Evolutionary conservation across 2,888 invertebrate species (phyloP), one percentile per base, ranked within the genome.

Genomic region (Dione juno): DNA sequence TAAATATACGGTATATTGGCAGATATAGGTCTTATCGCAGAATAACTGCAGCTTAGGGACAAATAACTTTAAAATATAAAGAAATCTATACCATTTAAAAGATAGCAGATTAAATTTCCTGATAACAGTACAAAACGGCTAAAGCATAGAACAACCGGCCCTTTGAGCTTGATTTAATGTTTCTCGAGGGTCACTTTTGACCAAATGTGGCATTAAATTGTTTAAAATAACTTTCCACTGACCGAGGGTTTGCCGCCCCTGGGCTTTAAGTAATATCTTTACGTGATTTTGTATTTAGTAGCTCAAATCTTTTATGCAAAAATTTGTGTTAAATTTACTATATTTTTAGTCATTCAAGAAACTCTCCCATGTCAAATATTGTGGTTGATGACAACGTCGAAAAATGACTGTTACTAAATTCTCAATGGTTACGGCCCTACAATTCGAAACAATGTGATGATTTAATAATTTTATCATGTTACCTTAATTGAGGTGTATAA

Each of bases 11-110:
- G 2, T 16, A 50, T 16, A 50, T 50, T 5, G 19, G 0, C 11
- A 1, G 1, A 35, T 7, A 8, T 19, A 48, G 8, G 41, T 59
- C 41, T 59, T 89, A 89, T 88, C 88, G 75, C 74, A 74, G 77
- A 77, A 74, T 76, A 84, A 92, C 82, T 85, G 76, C 82, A 76
- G 85, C 83, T 83, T 64, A 69, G 91, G 90, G 92, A 87, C 84
- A 85, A 92, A 92, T 92, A 89, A 85, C 81, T 84, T 89, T 89
- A 83, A 83, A 86, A 87, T 84, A 88, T 87, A 89, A 90, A 89
- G 87, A 86, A 87, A 81, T 76, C 77, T 72, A 82, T 81, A 80
- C 86, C 87, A 84, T 82, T 86, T 83, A 78, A 81, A 68, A 75
- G 82, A 81, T 85, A 83, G 76, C 77, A 85, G 85, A 88, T 89